phyloP scores from a whole-genome alignment of 2,797 vertebrate species.

The Anabas testudineus region DNA sequence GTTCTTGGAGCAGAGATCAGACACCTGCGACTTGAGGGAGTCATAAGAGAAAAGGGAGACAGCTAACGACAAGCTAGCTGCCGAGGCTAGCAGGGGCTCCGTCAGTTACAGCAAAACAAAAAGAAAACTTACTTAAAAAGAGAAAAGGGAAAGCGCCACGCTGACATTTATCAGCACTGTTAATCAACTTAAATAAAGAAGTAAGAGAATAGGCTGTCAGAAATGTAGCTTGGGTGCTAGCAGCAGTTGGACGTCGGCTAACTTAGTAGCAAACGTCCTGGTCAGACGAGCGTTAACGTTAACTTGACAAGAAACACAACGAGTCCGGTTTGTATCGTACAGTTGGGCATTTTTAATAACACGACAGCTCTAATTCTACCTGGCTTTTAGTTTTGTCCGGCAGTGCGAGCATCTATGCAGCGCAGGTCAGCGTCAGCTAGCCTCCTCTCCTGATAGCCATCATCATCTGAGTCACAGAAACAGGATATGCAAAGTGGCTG shows the following conservation, averaged over 20 bases:
- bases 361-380: constrained; percentile 15
- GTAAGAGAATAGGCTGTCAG: neutral
- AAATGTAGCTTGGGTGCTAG: constrained; percentile 44
- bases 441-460: constrained; percentile 52
- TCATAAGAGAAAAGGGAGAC: neutral
- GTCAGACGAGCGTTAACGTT: neutral
- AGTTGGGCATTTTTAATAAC: fast-evolving
- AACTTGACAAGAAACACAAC: neutral
- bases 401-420: constrained; percentile 50
- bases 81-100: constrained; percentile 54
- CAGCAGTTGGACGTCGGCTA: constrained; percentile 47
- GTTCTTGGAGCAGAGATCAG: constrained; percentile 22
- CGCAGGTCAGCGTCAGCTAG: constrained; percentile 34
- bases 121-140: neutral
- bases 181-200: neutral
- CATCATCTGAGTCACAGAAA: constrained; percentile 72
- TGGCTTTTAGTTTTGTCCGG: constrained; percentile 16
- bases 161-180: fast-evolving
- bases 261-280: constrained; percentile 21
- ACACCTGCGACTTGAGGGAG: constrained; percentile 50
- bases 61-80: constrained; percentile 51
- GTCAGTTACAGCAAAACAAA: constrained; percentile 39
- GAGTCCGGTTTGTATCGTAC: no score
- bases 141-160: neutral
- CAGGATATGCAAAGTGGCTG: constrained; percentile 75